Percentiles rank a stretch among this genome's conserved stretches.
phyloP scores from a whole-genome alignment of 2,113 vertebrate genomes.

The Eublepharis macularius region DNA sequence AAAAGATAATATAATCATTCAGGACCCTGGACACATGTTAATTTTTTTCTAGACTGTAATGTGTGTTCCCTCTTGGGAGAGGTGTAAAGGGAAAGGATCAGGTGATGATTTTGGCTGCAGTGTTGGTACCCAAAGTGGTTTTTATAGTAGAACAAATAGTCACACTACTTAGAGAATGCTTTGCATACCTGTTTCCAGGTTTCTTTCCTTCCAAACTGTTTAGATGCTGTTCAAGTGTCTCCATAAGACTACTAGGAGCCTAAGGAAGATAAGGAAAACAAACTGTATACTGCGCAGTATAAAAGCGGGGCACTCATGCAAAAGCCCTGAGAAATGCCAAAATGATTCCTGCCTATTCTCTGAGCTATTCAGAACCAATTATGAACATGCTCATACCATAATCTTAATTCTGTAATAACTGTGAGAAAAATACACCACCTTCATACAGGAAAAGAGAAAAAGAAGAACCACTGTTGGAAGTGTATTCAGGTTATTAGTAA shows the following conservation, averaged over 20 bases:
- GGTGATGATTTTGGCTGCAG: neutral
- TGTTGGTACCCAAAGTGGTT: neutral
- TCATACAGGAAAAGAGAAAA: neutral
- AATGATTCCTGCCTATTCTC: neutral
- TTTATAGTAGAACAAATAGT: neutral
- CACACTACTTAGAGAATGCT: neutral
- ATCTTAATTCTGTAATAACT: neutral
- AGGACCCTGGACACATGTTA: neutral
- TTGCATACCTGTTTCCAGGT: slow-evolving; percentile 83
- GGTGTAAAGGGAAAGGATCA: neutral
- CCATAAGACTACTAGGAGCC: slow-evolving; percentile 98
- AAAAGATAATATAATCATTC: neutral
- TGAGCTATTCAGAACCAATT: neutral
- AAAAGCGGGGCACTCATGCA: neutral
- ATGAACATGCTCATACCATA: neutral
- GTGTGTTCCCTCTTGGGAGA: neutral
- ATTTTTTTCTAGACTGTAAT: neutral
- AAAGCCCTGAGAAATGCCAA: neutral
- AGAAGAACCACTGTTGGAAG: slow-evolving; percentile 6
- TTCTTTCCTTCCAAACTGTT: slow-evolving; percentile 99
- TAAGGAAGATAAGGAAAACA: slow-evolving; percentile 71
- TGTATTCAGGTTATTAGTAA: neutral
- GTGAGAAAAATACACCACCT: slow-evolving; percentile 8
- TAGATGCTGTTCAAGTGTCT: slow-evolving; percentile 96
- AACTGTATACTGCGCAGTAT: slow-evolving; percentile 34